Evolutionary conservation across 2,888 invertebrate species (phyloP), one percentile per base, ranked within the genome.

Genomic region (Drosophila affinis): DNA sequence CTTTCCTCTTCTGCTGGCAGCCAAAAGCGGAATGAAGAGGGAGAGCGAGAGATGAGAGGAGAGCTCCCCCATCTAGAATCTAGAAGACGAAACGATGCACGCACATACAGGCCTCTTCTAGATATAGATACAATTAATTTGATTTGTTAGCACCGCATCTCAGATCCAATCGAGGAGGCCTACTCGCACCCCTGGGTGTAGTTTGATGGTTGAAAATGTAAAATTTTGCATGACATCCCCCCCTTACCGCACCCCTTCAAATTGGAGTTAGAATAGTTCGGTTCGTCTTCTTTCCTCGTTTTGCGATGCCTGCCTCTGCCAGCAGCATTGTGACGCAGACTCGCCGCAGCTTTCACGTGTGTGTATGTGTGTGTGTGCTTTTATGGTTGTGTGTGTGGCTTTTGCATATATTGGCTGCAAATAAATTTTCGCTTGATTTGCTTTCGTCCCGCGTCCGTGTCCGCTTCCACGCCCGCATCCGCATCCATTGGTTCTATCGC

Each of bases 321-420:
- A 39, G 18, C 44, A 27, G 32, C 18, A 18, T 61, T 58, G 52
- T 46, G 52, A 68, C 68, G 70, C 68, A 71, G 63, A 76, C 60
- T 72, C 65, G 78, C 51, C 75, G 64, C 79, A 72, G 77, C 75
- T 77, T 79, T 74, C 54, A 60, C 64, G 56, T 60, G 57, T 62
- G 49, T 68, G 51, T 58, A 34, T 53, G 53, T 52, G 32, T 48
- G 49, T 70, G 44, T 45, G 74, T 62, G 63, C 58, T 75, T 69
- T 74, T 81, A 3, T 21, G 21, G 21, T 39, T 51, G 49, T 74
- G 32, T 48, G 44, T 45, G 74, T 62, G 63, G 62, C 78, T 69
- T 75, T 78, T 87, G 87, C 87, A 83, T 83, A 78, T 85, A 80
- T 88, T 88, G 81, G 73, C 75, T 82, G 88, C 87, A 77, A 84